These are phyloP conservation scores for Cygnus atratus DNA, from an alignment of 2,113 vertebrate genomes.

Conservation along the genomic window DNA sequence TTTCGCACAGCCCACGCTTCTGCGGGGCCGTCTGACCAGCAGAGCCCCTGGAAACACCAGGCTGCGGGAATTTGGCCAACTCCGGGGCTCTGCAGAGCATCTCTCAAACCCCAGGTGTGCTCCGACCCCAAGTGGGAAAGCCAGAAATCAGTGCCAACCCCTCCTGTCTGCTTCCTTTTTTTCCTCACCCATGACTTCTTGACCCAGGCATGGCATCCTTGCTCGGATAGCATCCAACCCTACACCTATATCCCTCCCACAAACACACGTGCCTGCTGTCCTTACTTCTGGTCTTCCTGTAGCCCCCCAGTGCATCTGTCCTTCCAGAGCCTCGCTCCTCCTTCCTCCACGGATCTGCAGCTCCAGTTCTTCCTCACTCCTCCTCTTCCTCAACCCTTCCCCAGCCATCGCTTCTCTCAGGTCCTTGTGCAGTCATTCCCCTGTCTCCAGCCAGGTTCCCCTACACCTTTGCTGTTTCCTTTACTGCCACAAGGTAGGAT, in stretches of 20 bases:
- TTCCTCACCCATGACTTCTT: not conserved
- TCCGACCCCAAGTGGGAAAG: not conserved
- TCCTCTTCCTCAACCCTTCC: not conserved
- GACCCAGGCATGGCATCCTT: not conserved
- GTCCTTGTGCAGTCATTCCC: not conserved
- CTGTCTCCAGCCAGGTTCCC: not conserved
- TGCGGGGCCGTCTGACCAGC: not conserved
- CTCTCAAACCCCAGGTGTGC: rapidly evolving
- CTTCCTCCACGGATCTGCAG: not conserved
- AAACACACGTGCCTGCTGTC: too few relatives aligned
- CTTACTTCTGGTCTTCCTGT: not conserved
- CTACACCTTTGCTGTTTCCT: not conserved
- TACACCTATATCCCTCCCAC: not conserved
- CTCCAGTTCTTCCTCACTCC: not conserved
- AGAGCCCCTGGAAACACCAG: rapidly evolving
- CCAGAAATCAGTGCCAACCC: rapidly evolving
- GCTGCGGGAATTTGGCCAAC: not conserved
- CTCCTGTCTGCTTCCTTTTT: not conserved
- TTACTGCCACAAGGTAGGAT: not conserved
- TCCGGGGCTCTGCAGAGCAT: not conserved
- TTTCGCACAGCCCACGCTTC: not conserved
- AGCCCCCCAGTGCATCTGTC: not conserved
- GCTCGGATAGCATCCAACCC: not conserved
- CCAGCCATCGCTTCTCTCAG: not conserved
- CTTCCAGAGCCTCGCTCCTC: not conserved